Evolutionary conservation across 2,797 vertebrate genomes (phyloP), one percentile per base, ranked within the genome.

Genomic region (Neosilurus hyrtlii): DNA sequence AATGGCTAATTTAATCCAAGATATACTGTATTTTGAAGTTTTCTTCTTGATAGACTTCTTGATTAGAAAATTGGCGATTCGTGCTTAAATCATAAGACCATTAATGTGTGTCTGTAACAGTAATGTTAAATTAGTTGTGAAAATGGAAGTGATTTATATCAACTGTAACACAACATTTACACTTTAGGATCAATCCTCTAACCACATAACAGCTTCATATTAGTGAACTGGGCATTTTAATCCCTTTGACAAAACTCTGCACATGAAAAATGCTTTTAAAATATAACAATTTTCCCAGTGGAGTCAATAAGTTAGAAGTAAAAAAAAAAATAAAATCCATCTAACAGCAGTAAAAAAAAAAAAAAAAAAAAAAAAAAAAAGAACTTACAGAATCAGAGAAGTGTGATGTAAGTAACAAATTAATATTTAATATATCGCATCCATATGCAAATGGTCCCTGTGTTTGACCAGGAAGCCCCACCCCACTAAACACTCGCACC

Each of bases 371-470:
- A 18, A 6, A 6, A 86, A 65, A 88, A 92, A 83, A 82, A 83
- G 86, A 91, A 91, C 79, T 88, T 91, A 89, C 88, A 91, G 89
- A 91, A 87, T 86, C 88, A 89, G 82, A 88, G 83, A 61, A 90
- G 86, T n/a, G 74, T 75, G 24, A 26, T 22, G 3, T 68, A 77
- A 72, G 85, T 73, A 83, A 85, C 83, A 88, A 79, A 49, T 30
- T 16, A 87, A 66, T 80, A 73, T 57, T 79, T 15, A 18, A 18
- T 57, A 73, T 26, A 73, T n/a, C 18, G 22, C 16, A 66, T 79
- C 26, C 30, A 22, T 49, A 51, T 24, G 4, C 37, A 77, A 62
- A 77, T 95, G 96, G 96, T 96, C 95, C 95, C 94, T 80, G 86
- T 83, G 59, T 90, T 89, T 30, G 37, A 78, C 82, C 73, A 61